Evolutionary conservation across 2,797 vertebrate species (phyloP).

Genomic region (Hybognathus amarus): DNA sequence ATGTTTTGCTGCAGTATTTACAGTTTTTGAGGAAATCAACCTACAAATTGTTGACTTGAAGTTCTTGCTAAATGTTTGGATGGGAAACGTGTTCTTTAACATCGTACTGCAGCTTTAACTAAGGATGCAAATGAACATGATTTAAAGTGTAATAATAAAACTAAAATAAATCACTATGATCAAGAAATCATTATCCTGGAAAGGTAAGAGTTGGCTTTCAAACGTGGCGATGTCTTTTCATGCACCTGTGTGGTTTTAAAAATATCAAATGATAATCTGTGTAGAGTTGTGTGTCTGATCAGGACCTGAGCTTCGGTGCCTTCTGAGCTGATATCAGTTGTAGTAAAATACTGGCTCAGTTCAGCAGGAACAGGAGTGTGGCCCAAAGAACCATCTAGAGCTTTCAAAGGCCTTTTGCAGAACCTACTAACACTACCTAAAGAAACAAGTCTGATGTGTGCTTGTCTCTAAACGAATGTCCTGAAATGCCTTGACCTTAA

Average conservation of each 20-base stretch:
- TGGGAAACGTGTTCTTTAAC: background rate
- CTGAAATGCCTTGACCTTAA: conserved; percentile 7
- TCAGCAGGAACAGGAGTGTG: conserved; percentile 99
- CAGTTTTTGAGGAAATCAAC: background rate
- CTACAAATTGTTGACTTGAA: background rate
- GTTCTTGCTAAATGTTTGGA: background rate
- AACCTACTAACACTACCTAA: background rate
- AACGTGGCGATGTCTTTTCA: background rate
- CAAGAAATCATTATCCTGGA: background rate
- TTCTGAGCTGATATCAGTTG: conserved; percentile 99
- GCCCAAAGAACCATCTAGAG: conserved; percentile 69
- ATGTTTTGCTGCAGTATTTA: background rate
- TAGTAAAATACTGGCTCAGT: conserved; percentile 97
- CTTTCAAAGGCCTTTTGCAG: background rate
- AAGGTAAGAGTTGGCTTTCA: background rate
- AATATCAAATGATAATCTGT: background rate
- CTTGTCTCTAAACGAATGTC: background rate
- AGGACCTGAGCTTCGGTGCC: conserved; percentile 90
- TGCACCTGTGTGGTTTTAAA: background rate
- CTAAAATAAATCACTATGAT: background rate
- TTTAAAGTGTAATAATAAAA: background rate
- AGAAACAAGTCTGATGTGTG: conserved; percentile 2
- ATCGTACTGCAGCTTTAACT: background rate
- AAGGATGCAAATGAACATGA: background rate
- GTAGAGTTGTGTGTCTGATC: background rate